A percentile compares a stretch with the other conserved stretches of the same genome.
phyloP scores from a whole-genome alignment of 2,888 invertebrate genomes.

The Alviniconcha strummeri region DNA sequence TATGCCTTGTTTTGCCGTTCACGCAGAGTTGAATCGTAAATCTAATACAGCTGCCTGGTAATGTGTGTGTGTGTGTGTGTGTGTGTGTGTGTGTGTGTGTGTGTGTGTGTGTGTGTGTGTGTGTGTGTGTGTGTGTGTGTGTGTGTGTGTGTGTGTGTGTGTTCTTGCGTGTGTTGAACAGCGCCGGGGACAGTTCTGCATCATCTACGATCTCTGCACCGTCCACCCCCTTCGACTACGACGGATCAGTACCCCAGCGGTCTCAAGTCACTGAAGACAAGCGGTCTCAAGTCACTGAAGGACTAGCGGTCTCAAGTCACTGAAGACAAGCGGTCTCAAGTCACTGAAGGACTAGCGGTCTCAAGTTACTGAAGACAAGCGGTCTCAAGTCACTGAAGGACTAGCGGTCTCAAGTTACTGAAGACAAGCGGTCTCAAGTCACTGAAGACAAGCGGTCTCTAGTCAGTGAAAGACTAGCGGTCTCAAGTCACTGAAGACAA shows the following conservation, averaged over 20 bases:
- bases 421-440: too few species aligned
- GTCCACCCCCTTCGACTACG: not conserved
- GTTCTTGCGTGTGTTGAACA: not conserved
- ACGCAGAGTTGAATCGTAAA: too few species aligned
- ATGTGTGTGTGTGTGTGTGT: not conserved
- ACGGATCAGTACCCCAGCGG: not conserved
- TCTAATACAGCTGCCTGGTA: too few species aligned
- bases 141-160: constrained; percentile 17
- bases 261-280: not conserved
- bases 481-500: too few species aligned
- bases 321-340: too few species aligned
- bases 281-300: not conserved
- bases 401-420: too few species aligned
- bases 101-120: constrained; percentile 22
- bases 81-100: constrained; percentile 6
- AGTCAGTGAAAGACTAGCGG: not conserved
- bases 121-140: constrained; percentile 25
- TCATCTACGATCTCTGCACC: not conserved
- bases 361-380: too few species aligned
- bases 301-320: not conserved
- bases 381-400: too few species aligned
- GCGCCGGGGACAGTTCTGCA: not conserved
- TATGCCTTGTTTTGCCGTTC: too few species aligned
- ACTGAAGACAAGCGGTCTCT: too few species aligned
- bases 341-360: too few species aligned